Conservation (phyloP, 1,140 invertebrate species). For the Stegodyphus dumicola region DNA sequence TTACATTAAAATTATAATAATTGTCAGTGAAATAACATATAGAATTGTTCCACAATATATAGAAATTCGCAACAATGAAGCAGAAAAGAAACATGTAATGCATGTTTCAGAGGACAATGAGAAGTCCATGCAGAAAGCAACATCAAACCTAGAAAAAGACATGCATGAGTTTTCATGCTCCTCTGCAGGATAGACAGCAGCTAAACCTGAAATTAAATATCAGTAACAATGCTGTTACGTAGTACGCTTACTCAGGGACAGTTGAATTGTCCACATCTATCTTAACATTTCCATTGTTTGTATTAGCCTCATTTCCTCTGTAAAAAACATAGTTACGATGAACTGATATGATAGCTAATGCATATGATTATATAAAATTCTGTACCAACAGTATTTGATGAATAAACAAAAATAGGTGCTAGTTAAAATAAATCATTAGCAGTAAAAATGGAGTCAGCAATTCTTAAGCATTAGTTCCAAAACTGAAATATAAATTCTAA, state of each 20-base stretch:
- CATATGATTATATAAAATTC: not conserved
- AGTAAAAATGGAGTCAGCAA: too few species aligned
- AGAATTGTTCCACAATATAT: too few species aligned
- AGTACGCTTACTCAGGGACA: conserved; percentile 47
- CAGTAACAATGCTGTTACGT: conserved; percentile 4
- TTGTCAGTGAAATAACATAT: too few species aligned
- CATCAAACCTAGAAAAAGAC: not conserved
- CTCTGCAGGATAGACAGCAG: conserved; percentile 1
- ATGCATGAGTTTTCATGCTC: conserved; percentile 44
- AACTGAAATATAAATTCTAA: too few species aligned
- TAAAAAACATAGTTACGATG: conserved; percentile 31
- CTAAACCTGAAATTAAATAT: conserved; percentile 21
- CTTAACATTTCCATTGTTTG: conserved; percentile 55
- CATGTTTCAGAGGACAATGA: not conserved
- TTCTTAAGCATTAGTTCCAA: too few species aligned
- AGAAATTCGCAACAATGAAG: too few species aligned
- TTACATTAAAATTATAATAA: too few species aligned
- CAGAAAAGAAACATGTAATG: too few species aligned
- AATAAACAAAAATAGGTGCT: too few species aligned
- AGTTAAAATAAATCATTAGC: too few species aligned
- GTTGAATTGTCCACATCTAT: conserved; percentile 44
- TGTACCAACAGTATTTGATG: too few species aligned
- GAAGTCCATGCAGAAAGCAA: conserved; percentile 13
- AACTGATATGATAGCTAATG: not conserved
- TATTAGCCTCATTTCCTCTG: conserved; percentile 47